Evolutionary conservation across 2,888 invertebrate species (phyloP).

Genomic region (Sesia apiformis): DNA sequence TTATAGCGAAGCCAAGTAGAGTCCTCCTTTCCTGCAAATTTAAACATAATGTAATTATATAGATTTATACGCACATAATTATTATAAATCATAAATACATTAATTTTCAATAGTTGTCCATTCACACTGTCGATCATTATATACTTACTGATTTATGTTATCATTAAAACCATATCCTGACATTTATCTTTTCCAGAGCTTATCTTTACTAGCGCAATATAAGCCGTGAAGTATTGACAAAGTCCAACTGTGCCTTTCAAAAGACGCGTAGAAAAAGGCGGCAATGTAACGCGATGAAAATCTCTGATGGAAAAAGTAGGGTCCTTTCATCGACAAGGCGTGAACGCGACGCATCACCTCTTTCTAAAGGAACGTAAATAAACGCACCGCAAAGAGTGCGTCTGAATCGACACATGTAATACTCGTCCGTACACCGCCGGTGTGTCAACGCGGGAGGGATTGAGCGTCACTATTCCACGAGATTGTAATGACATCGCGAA

Average conservation of each 20-base stretch:
- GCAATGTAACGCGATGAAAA: background rate
- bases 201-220: too few relatives aligned
- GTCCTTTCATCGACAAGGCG: constrained; percentile 20
- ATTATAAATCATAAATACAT: too few relatives aligned
- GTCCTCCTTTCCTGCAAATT: too few relatives aligned
- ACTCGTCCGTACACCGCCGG: background rate
- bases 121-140: too few relatives aligned
- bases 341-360: constrained; percentile 59
- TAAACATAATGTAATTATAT: too few relatives aligned
- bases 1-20: too few relatives aligned
- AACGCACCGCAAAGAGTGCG: constrained; percentile 57
- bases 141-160: too few relatives aligned
- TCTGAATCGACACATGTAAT: constrained; percentile 51
- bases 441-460: constrained; percentile 22
- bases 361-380: constrained; percentile 65
- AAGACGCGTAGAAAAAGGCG: background rate
- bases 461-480: background rate
- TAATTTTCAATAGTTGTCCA: too few relatives aligned
- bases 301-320: background rate
- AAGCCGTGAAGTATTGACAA: background rate
- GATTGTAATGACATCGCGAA: background rate
- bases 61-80: too few relatives aligned
- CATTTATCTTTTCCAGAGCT: too few relatives aligned
- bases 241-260: background rate
- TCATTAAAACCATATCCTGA: too few relatives aligned